Base-by-base conservation (phyloP, 2,797 vertebrate genomes). In the Enteromius mattozi region DNA sequence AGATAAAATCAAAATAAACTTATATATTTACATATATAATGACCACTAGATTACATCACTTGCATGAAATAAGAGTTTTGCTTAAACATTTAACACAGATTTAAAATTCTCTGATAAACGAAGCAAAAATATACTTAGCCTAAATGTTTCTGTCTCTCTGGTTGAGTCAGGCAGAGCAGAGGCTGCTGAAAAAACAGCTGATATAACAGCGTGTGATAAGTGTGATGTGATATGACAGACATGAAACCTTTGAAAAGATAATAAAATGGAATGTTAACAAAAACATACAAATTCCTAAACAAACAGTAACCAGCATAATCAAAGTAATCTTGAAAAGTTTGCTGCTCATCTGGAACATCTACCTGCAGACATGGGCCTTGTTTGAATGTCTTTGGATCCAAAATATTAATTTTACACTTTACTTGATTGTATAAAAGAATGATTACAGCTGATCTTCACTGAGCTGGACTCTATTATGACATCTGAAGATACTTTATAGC, bases 401-500 rank as follows among this genome's bases (percentile, higher is more conserved):
- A 42, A 1, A 40, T 40, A 40, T 40, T 7, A 8, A 40, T 40
- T 40, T 40, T 40, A 42, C 8, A 42, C 40, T 42, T 42, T 7
- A 42, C 8, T 42, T 42, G 8, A 10, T 10, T 42, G 2, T 42
- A 13, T 45, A 45, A 45, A 45, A 3, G 3, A 45, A 45, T 45
- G 3, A 45, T 14, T 45, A 91, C 90, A 91, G 51, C 0, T 61
- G 33, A 91, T 16, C 33, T 87, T 82, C 45, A 91, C 85, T 6
- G 70, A 71, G 21, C 87, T 86, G 9, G n/a, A 85, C 61, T 90
- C 88, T 56, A 10, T 84, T 70, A 90, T 85, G 56, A 49, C 3
- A 0, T 2, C 0, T 66, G 70, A 5, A 88, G 0, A 95, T 93
- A n/a, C 96, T 83, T 95, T 96, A 0, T 35, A 91, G 0, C 92